Conservation (phyloP, 2,797 vertebrate species). For the Amniataba percoides region DNA sequence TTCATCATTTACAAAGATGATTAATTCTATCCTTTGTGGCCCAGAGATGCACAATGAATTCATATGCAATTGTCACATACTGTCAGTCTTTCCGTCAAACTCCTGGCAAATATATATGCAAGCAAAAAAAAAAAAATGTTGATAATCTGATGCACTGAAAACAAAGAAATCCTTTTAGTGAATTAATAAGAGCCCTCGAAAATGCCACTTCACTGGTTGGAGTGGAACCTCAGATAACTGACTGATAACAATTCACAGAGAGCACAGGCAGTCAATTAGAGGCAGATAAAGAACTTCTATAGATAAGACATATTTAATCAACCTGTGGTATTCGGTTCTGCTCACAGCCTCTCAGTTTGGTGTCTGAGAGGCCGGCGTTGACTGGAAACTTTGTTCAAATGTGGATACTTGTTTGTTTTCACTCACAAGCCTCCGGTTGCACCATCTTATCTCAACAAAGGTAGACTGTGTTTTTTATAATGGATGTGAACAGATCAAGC, state of each 20-base stretch:
- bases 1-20: constrained; percentile 14
- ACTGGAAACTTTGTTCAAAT: neutral
- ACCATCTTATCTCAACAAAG: neutral
- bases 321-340: neutral
- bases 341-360: neutral
- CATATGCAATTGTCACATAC: constrained; percentile 2
- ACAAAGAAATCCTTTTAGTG: constrained; percentile 1
- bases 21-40: neutral
- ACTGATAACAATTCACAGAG: constrained; percentile 6
- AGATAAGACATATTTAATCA: neutral
- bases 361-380: neutral
- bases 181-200: neutral
- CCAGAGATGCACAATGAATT: neutral
- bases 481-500: neutral
- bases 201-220: neutral
- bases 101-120: neutral
- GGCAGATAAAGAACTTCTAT: neutral
- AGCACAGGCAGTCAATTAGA: neutral
- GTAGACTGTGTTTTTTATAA: neutral
- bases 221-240: neutral
- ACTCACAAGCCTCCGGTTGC: neutral
- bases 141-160: neutral
- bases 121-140: neutral
- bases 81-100: constrained; percentile 1
- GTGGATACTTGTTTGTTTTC: neutral